A percentile compares a stretch with the other conserved stretches of the same genome.
Evolutionary conservation across 2,888 invertebrate species (phyloP).

Genomic region (Gryllus longicercus): DNA sequence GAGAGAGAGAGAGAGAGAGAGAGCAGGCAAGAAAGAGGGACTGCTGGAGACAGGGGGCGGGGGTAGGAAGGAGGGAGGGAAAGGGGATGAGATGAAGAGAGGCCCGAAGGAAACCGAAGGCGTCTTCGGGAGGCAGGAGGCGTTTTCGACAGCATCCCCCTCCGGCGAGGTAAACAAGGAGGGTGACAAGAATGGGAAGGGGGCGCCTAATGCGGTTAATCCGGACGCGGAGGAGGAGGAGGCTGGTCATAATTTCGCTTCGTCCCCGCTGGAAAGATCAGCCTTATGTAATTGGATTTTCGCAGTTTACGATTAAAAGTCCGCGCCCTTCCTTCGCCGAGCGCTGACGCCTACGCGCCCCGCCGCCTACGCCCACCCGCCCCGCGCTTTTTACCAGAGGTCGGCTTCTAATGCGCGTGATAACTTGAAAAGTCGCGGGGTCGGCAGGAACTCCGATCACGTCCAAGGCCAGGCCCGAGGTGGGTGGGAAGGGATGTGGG

Average conservation of each 20-base stretch:
- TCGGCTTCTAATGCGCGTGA: not conserved
- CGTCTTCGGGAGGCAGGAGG: too few species aligned
- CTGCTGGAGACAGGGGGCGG: too few species aligned
- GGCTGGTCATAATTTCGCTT: not conserved
- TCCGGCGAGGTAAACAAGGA: not conserved
- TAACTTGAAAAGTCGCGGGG: not conserved
- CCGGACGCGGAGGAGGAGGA: not conserved
- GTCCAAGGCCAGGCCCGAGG: not conserved
- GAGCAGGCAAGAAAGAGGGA: not conserved
- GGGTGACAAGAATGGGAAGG: not conserved
- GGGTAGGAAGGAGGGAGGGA: too few species aligned
- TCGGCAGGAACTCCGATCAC: not conserved
- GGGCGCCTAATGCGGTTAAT: not conserved
- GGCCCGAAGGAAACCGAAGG: too few species aligned
- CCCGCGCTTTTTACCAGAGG: too few species aligned
- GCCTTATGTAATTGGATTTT: constrained; percentile 10
- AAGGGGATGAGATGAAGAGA: too few species aligned
- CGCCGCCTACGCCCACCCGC: not conserved
- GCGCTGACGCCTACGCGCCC: not conserved
- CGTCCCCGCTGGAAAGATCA: constrained; percentile 5
- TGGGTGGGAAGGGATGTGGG: not conserved
- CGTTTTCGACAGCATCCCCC: not conserved
- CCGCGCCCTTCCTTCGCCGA: not conserved
- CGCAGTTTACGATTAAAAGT: constrained; percentile 17
- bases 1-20: too few species aligned